Base-by-base conservation (phyloP, 2,113 vertebrate genomes). In the Bujurquina vittata region DNA sequence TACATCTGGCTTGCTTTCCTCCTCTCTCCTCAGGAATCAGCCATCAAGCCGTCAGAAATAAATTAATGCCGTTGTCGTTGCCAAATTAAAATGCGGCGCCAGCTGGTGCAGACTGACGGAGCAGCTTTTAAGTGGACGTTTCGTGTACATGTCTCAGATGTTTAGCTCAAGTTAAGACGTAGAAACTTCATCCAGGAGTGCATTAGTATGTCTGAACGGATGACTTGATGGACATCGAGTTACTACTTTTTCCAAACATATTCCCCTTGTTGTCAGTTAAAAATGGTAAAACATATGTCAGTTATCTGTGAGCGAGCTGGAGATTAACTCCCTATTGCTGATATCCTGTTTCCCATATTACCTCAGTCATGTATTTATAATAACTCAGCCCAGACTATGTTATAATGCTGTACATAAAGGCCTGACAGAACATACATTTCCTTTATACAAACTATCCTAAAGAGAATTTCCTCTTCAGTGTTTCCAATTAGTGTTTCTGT, bases 81-180 rank as follows among this genome's bases (percentile, higher is more conserved):
- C 90, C 90, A 93, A 91, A 93, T 92, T 90, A 87, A 91, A 90
- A 89, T 52, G 88, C 67, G 77, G 23, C 31, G 14, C 82, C 87
- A 85, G 87, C 84, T 91, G 91, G 80, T 84, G 84, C 76, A 33
- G 72, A 83, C 72, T 79, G 84, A 89, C 80, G 58, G 88, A 88
- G 56, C n/a, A 74, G 76, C 75, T 43, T 72, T 77, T 52, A 33
- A 61, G 56, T 74, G 85, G 80, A 88, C 54, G 59, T 72, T 80
- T 79, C 20, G 59, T 46, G 54, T 67, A 54, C 43, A 80, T 83
- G 83, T 74, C 62, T 35, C 55, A 54, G 62, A 43, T 31, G 35
- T 75, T 90, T 67, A 23, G 22, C 56, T 73, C n/a, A 55, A 83
- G 54, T 80, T 61, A 37, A 90, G 59, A 85, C 33, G 37, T 59